Evolutionary conservation across 2,797 vertebrate genomes (phyloP), one percentile per base, ranked within the genome.

Genomic region (Aldrovandia affinis): DNA sequence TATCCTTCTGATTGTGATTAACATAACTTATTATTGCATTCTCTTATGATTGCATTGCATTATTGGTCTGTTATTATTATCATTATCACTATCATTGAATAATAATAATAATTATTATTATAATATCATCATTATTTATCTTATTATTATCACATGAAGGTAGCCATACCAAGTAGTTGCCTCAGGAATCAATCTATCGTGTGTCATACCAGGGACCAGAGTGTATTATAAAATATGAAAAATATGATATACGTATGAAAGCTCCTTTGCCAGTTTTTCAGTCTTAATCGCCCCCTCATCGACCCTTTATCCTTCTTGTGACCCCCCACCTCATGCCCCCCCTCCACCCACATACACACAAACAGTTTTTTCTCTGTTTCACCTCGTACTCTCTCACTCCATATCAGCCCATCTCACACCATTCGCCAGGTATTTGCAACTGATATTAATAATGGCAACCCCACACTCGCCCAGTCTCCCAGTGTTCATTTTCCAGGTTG

Each of bases 391-490:
- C 25, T 57, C 54, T 20, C 9, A 4, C 7, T 57, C 50, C 28
- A 50, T 80, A 52, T 80, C 78, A 54, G 54, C 54, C 50, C 55
- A 52, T 80, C 78, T 81, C 55, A 52, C 47, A 78, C 59, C 42
- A 61, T 36, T 73, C 25, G 18, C 70, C 14, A 82, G 73, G 78
- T 52, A 81, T 81, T 63, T 73, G 33, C 59, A 63, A 73, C 77
- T 81, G 39, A 85, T 77, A 82, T 85, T 82, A 78, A 82, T 8
- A 8, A 42, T 1, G 0, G 85, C 79, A 54, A 61, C 55, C 44
- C 47, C 63, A 65, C 55, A 55, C 20, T 61, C 30, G 25, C 22
- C 61, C 33, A 75, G 63, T 30, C 54, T 54, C 61, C 15, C 18
- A 36, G 9, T 15, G n/a, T 18, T 57, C 47, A 14, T 22, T 33